Conservation (phyloP, 37 sponge, comb jelly and placozoan genomes). For the Oopsacas minuta region DNA sequence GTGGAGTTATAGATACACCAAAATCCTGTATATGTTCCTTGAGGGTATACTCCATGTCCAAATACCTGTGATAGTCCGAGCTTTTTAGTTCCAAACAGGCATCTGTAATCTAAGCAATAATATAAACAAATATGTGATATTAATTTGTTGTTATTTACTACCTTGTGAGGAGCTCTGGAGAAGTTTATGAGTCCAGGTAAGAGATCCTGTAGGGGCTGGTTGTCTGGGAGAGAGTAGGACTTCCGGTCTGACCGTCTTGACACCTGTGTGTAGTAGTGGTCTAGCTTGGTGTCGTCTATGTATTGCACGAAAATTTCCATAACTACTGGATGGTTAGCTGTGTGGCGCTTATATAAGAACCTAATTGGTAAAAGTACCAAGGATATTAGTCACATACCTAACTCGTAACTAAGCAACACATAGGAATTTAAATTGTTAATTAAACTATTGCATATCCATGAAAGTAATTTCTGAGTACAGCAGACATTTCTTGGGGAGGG, state of each 20-base stretch:
- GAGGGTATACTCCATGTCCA: slow-evolving; percentile 9
- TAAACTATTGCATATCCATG: slow-evolving; percentile 42
- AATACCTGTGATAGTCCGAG: neutral
- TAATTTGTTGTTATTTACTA: too few species aligned
- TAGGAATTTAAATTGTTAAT: neutral
- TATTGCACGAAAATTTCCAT: neutral
- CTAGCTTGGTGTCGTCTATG: slow-evolving; percentile 12
- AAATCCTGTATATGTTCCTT: slow-evolving; percentile 7
- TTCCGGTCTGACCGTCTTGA: neutral
- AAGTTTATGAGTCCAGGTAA: neutral
- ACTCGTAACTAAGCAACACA: neutral
- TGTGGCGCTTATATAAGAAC: neutral
- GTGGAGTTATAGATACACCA: neutral
- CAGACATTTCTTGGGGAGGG: slow-evolving; percentile 67
- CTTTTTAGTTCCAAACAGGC: neutral
- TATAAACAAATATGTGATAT: too few species aligned
- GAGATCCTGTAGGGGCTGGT: slow-evolving; percentile 15
- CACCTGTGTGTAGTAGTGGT: slow-evolving; percentile 15
- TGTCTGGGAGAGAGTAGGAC: neutral
- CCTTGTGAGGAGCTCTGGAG: neutral
- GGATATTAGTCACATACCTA: too few species aligned
- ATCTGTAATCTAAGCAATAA: neutral
- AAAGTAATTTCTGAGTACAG: slow-evolving; percentile 62
- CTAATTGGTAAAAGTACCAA: neutral
- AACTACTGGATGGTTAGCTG: neutral